Base-by-base conservation (phyloP, 2,888 invertebrate species). In the Drosophila formosana region DNA sequence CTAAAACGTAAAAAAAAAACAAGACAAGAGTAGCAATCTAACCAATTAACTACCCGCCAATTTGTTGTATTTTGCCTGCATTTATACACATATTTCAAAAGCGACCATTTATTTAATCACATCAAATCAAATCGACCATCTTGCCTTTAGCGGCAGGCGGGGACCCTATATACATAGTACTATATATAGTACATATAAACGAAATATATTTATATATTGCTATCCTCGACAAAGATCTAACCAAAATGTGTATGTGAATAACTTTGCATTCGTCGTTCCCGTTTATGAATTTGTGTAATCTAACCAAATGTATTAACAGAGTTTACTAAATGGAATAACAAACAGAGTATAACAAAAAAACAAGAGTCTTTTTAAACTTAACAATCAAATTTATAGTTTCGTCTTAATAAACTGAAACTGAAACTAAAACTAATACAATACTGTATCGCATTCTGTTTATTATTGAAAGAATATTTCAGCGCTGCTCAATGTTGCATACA, bases 391-490 rank as follows among this genome's bases (percentile, higher is more conserved):
- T 63, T 65, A 63, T 68, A 82, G 60, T 80, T 86, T 83, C 81
- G 84, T 82, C 81, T 86, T 75, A 83, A 83, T 77, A 82, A 82
- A 74, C 41, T 64, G 49, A 65, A 70, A 78, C 66, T 83, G 64
- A 71, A 70, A 49, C 41, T 32, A 32, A 52, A 53, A 49, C 9
- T 39, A 52, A 56, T 45, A 18, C 25, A 39, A 25, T 32, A 25
- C 7, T 55, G 30, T 7, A 25, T 26, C 30, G 7, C 25, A 7
- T 39, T 39, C 13, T 2, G 7, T 5, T 45, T 7, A 43, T 32
- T 84, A 95, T 91, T 96, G 95, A 92, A 99, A 99, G 93, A 99
- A 98, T 91, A 99, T 97, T 91, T 97, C 95, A 5, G 99, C 98
- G 92, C 98, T 98, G 79, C 96, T 97, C 61, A 99, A 94, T 88